Conservation (phyloP, 2,113 vertebrate species). For the Rhegmatorhina hoffmannsi region DNA sequence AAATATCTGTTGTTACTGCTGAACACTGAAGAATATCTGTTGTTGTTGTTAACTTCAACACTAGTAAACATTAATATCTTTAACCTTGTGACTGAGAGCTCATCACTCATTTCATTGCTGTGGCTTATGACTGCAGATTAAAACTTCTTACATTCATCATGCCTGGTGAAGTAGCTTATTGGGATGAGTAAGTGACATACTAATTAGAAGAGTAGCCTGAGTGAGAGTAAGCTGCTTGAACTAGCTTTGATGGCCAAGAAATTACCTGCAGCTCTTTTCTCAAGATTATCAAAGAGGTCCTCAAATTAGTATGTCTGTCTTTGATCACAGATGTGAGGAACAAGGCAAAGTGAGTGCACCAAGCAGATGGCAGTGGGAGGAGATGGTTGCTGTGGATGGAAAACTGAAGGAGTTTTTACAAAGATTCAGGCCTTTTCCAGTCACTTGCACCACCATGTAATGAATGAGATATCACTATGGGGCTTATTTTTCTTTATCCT, state of each 20-base stretch:
- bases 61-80: background rate
- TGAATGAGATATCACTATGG: background rate
- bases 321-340: slow-evolving; percentile 33
- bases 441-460: background rate
- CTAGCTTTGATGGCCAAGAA: slow-evolving; percentile 39
- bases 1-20: background rate
- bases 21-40: background rate
- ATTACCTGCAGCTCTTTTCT: slow-evolving; percentile 33
- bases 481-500: background rate
- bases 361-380: background rate
- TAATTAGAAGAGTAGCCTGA: slow-evolving; percentile 37
- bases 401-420: background rate
- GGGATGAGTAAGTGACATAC: background rate
- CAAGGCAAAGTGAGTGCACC: background rate
- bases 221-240: slow-evolving; percentile 32
- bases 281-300: slow-evolving; percentile 40
- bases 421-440: background rate
- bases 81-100: background rate
- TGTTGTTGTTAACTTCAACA: background rate
- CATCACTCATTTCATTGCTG: background rate
- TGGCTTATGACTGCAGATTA: background rate
- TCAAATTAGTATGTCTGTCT: slow-evolving; percentile 18
- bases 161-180: background rate
- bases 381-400: background rate
- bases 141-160: slow-evolving; percentile 6